Conservation (phyloP, 92 coral and sea anemone species). For the Phenganax subtilis region DNA sequence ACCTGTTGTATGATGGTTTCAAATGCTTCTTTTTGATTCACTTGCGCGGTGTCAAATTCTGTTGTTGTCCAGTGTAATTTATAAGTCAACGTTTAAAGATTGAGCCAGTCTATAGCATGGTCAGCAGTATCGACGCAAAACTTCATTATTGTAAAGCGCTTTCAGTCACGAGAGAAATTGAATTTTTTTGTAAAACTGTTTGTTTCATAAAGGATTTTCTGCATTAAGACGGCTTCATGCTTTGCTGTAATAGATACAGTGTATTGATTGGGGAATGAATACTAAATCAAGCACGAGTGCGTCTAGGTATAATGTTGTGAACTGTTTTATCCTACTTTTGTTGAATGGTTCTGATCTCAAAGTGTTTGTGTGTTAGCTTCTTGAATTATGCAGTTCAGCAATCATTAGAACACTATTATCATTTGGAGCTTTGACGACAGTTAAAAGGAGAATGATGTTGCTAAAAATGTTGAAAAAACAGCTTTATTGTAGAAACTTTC, state of each 20-base stretch:
- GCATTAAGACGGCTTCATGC: not conserved
- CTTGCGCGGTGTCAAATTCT: too few species aligned
- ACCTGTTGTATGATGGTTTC: too few species aligned
- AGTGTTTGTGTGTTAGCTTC: too few species aligned
- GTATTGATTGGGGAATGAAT: not conserved
- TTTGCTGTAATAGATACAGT: not conserved
- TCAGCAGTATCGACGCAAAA: not conserved
- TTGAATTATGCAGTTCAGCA: too few species aligned
- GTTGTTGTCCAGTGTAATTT: not conserved
- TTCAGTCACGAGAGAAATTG: not conserved
- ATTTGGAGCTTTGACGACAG: too few species aligned
- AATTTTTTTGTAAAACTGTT: not conserved
- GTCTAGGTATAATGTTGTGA: not conserved
- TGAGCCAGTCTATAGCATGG: not conserved
- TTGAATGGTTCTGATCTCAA: not conserved
- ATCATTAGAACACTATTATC: too few species aligned
- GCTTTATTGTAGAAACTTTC: too few species aligned
- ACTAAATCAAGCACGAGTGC: not conserved
- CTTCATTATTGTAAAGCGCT: conserved; percentile 10
- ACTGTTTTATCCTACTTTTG: not conserved
- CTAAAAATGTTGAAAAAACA: too few species aligned
- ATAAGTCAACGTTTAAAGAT: not conserved
- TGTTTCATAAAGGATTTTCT: not conserved
- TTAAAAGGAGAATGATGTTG: too few species aligned
- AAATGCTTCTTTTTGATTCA: too few species aligned